A percentile compares a stretch with the other conserved stretches of the same genome.
phyloP scores from a whole-genome alignment of 92 coral and sea anemone species.

The Hydrozoanthus gracilis region DNA sequence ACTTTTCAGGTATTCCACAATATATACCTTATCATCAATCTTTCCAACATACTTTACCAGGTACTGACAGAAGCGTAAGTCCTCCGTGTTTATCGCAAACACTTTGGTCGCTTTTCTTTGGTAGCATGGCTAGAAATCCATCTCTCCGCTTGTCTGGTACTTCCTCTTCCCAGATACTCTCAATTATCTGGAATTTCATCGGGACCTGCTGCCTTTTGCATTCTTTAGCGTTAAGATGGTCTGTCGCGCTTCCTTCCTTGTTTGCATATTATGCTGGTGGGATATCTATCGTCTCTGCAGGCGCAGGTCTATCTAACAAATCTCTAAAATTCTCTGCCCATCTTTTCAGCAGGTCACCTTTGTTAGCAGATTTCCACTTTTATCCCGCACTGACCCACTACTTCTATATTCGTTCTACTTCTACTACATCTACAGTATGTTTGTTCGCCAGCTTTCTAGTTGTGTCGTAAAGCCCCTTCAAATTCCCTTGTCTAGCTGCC shows the following conservation, averaged over 20 bases:
- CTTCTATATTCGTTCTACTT: no score
- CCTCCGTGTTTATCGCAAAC: neutral
- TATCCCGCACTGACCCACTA: neutral
- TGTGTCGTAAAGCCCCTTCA: neutral
- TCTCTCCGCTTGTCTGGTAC: neutral
- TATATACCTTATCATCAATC: neutral
- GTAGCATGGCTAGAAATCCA: neutral
- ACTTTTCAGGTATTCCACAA: no score
- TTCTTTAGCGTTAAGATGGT: neutral
- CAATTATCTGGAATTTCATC: neutral
- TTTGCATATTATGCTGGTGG: neutral
- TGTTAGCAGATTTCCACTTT: neutral
- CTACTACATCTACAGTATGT: no score
- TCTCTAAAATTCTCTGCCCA: no score
- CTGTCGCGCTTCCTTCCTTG: neutral
- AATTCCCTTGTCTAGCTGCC: neutral
- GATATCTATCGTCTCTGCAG: neutral
- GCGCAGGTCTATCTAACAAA: no score
- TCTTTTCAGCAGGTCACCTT: neutral
- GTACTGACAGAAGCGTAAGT: no score
- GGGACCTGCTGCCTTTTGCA: neutral
- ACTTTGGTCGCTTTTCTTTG: conserved; percentile 2
- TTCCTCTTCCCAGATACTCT: neutral
- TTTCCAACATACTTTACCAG: neutral
- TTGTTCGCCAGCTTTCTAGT: neutral